phyloP scores from a whole-genome alignment of 1,140 invertebrate species.

The Archegozetes longisetosus region DNA sequence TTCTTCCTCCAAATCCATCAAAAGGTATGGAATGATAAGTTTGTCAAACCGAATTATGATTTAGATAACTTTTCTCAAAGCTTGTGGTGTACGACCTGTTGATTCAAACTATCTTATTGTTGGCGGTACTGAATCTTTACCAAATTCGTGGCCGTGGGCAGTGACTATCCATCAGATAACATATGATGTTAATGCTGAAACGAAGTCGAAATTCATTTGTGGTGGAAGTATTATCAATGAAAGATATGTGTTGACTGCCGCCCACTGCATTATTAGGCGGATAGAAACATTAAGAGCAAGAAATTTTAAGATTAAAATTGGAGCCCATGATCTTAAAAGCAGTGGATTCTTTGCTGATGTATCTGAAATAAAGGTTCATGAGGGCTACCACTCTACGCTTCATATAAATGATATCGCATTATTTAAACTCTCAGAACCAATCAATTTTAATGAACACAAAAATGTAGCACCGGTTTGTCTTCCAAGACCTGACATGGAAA shows the following conservation, averaged over 20 bases:
- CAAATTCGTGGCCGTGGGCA: slow-evolving; percentile 23
- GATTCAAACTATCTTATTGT: slow-evolving; percentile 16
- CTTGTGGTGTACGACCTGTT: slow-evolving; percentile 1
- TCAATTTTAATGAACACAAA: slow-evolving; percentile 6
- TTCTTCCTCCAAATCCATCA: neutral
- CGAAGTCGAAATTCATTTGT: slow-evolving; percentile 29
- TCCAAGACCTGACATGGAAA: slow-evolving; percentile 3
- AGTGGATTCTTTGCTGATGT: slow-evolving; percentile 3
- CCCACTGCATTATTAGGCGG: slow-evolving; percentile 37
- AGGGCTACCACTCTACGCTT: slow-evolving; percentile 13
- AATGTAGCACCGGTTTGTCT: slow-evolving; percentile 18
- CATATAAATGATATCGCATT: slow-evolving; percentile 22
- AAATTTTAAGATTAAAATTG: slow-evolving; percentile 9
- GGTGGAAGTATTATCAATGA: slow-evolving; percentile 42
- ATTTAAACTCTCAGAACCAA: slow-evolving; percentile 10
- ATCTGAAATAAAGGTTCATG: slow-evolving; percentile 15
- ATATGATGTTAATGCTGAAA: neutral
- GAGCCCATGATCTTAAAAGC: slow-evolving; percentile 9
- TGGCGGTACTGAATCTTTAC: slow-evolving; percentile 18
- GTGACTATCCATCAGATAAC: neutral
- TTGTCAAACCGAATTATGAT: neutral
- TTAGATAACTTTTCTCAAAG: neutral
- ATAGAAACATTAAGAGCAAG: neutral
- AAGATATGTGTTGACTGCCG: slow-evolving; percentile 42
- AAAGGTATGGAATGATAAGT: neutral